Evolutionary conservation across 2,113 vertebrate species (phyloP).

Genomic region (Hippocampus zosterae): DNA sequence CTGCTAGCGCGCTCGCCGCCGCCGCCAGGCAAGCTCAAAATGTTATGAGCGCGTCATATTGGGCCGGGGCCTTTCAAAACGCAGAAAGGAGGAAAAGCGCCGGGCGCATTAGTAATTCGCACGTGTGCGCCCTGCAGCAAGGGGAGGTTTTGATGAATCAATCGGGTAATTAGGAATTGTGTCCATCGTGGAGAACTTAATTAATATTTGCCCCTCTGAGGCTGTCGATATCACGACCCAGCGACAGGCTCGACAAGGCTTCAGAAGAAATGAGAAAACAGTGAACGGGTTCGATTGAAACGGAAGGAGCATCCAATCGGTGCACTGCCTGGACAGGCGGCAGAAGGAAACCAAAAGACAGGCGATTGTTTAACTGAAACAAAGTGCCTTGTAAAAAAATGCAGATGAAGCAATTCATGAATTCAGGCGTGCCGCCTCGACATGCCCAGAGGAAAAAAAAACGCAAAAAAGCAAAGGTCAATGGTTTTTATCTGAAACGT

Average conservation of each 20-base stretch:
- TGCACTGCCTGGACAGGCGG: no score
- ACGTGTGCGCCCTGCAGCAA: background rate
- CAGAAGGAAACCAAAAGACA: no score
- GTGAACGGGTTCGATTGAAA: no score
- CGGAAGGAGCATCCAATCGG: no score
- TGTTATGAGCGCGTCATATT: slow-evolving; percentile 47
- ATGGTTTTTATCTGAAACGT: no score
- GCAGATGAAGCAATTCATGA: no score
- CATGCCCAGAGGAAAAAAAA: no score
- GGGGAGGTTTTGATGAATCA: background rate
- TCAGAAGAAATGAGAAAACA: background rate
- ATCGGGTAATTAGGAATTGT: background rate
- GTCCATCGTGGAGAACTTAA: background rate
- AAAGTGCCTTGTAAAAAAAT: no score
- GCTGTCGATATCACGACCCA: background rate
- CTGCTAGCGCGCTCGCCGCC: slow-evolving; percentile 21
- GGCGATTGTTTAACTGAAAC: no score
- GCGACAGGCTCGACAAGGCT: background rate
- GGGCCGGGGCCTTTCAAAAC: slow-evolving; percentile 22
- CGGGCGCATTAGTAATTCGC: slow-evolving; percentile 23
- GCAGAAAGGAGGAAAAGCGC: background rate
- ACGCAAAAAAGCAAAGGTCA: no score
- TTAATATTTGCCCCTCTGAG: background rate
- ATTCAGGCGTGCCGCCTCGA: no score
- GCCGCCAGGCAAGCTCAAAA: slow-evolving; percentile 34